A percentile compares a stretch with the other conserved stretches of the same genome.
phyloP scores from a whole-genome alignment of 2,113 vertebrate species.

The Poicephalus meyeri region DNA sequence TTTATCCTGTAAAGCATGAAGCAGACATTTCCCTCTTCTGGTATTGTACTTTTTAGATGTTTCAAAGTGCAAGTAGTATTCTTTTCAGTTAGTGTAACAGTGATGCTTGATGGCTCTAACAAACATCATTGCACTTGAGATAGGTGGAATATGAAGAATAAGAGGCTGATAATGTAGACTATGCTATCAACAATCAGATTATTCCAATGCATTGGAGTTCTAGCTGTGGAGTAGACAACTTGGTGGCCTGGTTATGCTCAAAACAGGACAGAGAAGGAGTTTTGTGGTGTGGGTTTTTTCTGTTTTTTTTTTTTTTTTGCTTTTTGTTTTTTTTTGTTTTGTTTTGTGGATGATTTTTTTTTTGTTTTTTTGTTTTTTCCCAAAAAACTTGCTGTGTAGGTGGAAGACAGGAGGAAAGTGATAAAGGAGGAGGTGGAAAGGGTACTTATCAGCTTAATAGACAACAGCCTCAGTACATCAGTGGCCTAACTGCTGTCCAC shows the following conservation, averaged over 20 bases:
- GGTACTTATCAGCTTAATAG: not conserved
- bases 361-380: not conserved
- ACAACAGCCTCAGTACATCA: not conserved
- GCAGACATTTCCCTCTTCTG: not conserved
- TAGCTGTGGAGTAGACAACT: too few relatives aligned
- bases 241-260: not conserved
- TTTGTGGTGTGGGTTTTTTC: not conserved
- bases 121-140: not conserved
- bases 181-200: not conserved
- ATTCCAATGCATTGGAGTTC: not conserved
- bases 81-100: not conserved
- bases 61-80: not conserved
- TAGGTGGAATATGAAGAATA: not conserved
- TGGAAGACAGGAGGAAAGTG: not conserved
- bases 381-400: not conserved
- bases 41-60: not conserved
- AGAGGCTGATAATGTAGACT: not conserved
- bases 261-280: not conserved
- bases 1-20: not conserved
- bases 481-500: not conserved
- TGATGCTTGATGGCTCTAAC: not conserved
- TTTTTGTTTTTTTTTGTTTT: not conserved
- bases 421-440: not conserved
- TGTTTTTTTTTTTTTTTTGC: too few relatives aligned
- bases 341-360: not conserved